Base-by-base conservation (phyloP, 2,888 invertebrate genomes). In the Eurois occulta region DNA sequence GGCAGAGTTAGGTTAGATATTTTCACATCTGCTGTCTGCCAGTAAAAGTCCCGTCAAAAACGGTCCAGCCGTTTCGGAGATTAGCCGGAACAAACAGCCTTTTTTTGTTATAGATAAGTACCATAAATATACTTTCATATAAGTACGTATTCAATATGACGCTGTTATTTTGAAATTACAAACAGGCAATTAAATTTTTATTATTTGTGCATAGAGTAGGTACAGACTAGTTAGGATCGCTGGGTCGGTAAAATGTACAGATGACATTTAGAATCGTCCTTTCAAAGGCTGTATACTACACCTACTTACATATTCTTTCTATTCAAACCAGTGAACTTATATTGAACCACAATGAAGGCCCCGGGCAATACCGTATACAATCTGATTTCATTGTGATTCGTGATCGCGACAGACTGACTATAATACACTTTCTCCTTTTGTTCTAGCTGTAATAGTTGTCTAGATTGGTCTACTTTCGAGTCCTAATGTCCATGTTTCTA, bases 391-490 rank as follows among this genome's bases (percentile, higher is more conserved):
- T 60, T 84, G 64, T 84, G 60, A 41, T 21, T 62, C 28, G 41
- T 62, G 41, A 24, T 46, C 35, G 52, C 55, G 46, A 67, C 79
- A 52, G 32, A 7, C 52, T 41, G 24, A 48, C 11, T 41, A 35
- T 35, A 2, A 2, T 35, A 41, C 10, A 84, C 82, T 83, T 83
- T 83, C 82, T 43, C 82, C 75, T 69, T 71, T 84, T 64, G 38
- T 72, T 71, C 38, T n/a, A 41, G 43, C 28, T 58, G 62, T 55
- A 48, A 77, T 75, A 46, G 69, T 43, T 13, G 65, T 77, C 78
- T 85, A 85, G 79, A 75, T 75, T 38, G 72, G 16, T 55, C 80
- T 46, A 84, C 82, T 84, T 82, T 84, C 80, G 1, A 76, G 43
- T 38, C 43, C 52, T 58, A 84, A 84, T 68, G 77, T 48, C n/a